Conservation (phyloP, 2,113 vertebrate genomes). For the Peromyscus polionotus region DNA sequence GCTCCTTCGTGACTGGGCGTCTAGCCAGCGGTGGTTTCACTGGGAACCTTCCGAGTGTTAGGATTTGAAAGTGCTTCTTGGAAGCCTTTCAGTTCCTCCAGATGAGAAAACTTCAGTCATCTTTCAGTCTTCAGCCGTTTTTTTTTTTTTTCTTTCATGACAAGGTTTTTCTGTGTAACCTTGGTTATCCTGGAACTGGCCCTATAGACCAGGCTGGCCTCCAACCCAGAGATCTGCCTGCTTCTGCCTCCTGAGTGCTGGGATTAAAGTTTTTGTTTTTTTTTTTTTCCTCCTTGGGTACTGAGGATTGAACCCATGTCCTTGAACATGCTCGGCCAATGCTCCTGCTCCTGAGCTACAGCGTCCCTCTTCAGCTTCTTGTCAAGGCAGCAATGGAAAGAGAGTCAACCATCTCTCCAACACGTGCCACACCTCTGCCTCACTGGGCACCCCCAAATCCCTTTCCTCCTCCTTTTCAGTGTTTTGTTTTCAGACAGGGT, state of each 20-base stretch:
- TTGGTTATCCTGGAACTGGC: background rate
- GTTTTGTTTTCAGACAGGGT: background rate
- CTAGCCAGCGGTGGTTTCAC: background rate
- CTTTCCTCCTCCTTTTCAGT: background rate
- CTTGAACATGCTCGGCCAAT: background rate
- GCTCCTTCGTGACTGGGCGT: background rate
- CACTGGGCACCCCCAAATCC: background rate
- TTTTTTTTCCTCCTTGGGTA: background rate
- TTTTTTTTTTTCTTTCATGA: background rate
- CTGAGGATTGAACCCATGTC: background rate
- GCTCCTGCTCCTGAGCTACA: background rate
- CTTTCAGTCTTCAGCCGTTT: background rate
- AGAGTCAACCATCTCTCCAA: background rate
- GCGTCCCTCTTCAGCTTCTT: background rate
- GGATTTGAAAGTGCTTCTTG: constrained; percentile 23
- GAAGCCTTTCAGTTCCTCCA: constrained; percentile 29
- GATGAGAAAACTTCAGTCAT: constrained; percentile 16
- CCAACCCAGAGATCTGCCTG: background rate
- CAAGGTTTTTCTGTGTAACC: background rate
- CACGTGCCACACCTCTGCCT: background rate
- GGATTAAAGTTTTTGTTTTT: background rate
- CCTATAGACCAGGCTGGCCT: background rate
- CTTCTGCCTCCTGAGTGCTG: background rate
- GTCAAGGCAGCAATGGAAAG: background rate
- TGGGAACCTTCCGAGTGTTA: background rate